Percentiles rank a stretch among this genome's conserved stretches.
These are phyloP conservation scores for Drosophila barbarae DNA, from an alignment of 2,888 invertebrate genomes.

Conservation along the genomic window DNA sequence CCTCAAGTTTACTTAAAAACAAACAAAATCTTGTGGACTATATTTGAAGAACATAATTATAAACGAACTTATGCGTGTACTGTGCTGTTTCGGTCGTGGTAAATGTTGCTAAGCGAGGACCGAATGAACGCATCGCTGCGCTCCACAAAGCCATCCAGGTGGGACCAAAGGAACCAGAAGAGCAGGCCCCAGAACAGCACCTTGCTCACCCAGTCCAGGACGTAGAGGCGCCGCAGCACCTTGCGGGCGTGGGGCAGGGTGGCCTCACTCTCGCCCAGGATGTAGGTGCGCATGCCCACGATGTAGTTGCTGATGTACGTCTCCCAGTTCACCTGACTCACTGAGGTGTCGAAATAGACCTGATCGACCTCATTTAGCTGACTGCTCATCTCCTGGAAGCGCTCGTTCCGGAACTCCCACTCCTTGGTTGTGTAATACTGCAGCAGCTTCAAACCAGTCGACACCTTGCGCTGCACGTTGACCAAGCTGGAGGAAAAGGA, in stretches of 20 bases:
- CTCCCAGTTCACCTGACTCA: constrained; percentile 82
- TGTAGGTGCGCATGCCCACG: constrained; percentile 90
- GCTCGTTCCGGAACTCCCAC: constrained; percentile 88
- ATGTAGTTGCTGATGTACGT: constrained; percentile 86
- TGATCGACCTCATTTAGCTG: constrained; percentile 82
- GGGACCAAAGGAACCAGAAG: constrained; percentile 78
- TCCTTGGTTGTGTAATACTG: constrained; percentile 89
- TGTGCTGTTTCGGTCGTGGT: constrained; percentile 56
- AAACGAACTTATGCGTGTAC: constrained; percentile 44
- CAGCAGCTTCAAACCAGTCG: constrained; percentile 83
- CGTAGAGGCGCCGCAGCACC: constrained; percentile 79
- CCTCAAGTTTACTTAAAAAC: constrained; percentile 17
- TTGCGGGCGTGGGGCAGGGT: constrained; percentile 86
- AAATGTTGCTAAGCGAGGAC: constrained; percentile 53
- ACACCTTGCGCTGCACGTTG: constrained; percentile 82
- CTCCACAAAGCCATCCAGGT: constrained; percentile 74
- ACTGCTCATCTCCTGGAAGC: constrained; percentile 81
- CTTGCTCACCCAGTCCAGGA: constrained; percentile 80
- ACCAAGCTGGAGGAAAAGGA: constrained; percentile 81
- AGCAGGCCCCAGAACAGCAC: constrained; percentile 66
- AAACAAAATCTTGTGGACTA: constrained; percentile 28
- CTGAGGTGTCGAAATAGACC: constrained; percentile 83
- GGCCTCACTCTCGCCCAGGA: constrained; percentile 89
- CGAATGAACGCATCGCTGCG: constrained; percentile 69
- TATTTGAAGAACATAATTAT: constrained; percentile 31